Evolutionary conservation across 2,113 vertebrate species (phyloP), one percentile per base, ranked within the genome.

Genomic region (Phalacrocorax aristotelis): DNA sequence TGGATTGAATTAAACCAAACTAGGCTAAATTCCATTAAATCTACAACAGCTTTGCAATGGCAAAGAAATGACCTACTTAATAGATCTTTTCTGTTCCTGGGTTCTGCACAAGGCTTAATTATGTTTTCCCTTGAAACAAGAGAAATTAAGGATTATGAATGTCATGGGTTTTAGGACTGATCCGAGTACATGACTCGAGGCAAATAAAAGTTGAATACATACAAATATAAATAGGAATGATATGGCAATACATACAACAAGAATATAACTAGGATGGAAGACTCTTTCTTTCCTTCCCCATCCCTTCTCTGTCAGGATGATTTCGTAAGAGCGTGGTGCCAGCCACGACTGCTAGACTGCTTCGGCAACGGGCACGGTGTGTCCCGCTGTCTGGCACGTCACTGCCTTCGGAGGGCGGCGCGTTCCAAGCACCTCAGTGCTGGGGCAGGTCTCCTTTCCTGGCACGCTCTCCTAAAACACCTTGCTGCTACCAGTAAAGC

Each of bases 21-120:
- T 57, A 89, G 91, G 93, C 91, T 97, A 90, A 95, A 94, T 91
- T 95, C 93, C 94, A 93, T 96, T 95, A 95, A 93, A 90, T 13
- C 62, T 95, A 88, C 93, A 83, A 83, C 66, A 69, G 87, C 83
- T 95, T 93, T 95, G 65, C 91, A 86, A 83, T 93, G 89, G 91
- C 89, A 80, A 89, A 95, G 91, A 77, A 93, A 91, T 94, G 60
- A 96, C 87, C 94, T 94, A 94, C 71, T 95, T 97, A 94, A 86
- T 74, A 96, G 84, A 90, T 94, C 71, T 96, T 90, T 86, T 70
- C 91, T 95, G 71, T 93, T 95, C 79, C 60, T 86, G 10, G 64
- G 79, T 93, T 94, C 89, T 95, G 78, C 80, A 46, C 64, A 65
- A 93, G 84, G 74, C 94, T 97, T 97, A 96, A 97, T 97, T 95